Percentiles rank a stretch among this genome's conserved stretches.
These are phyloP conservation scores for Chionomys nivalis DNA, from an alignment of 2,113 vertebrate genomes.

Conservation along the genomic window DNA sequence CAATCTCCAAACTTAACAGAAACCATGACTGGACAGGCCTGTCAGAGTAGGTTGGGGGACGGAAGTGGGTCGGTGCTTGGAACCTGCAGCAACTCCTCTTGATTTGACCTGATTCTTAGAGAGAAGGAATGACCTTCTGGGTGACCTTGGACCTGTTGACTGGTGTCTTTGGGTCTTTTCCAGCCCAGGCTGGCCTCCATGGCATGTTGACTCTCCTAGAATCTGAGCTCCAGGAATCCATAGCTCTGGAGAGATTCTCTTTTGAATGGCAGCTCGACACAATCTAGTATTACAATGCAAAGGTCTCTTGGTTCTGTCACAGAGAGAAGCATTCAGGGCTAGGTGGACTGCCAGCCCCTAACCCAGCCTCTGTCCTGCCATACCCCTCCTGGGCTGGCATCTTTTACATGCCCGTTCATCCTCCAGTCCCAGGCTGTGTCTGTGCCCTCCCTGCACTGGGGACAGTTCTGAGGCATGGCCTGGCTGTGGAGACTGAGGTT, in stretches of 20 bases:
- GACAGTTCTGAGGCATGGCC: background rate
- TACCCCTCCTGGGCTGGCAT: too few species aligned
- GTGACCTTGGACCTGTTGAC: too few species aligned
- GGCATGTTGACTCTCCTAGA: accelerated
- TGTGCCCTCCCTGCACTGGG: accelerated
- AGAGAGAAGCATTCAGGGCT: background rate
- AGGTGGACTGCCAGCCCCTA: too few species aligned
- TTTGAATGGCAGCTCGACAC: background rate
- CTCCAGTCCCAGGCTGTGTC: background rate
- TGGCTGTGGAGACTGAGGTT: accelerated
- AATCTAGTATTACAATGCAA: accelerated
- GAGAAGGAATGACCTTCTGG: background rate
- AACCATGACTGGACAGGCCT: background rate
- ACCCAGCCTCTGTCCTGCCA: background rate
- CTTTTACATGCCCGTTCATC: accelerated
- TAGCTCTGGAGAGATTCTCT: background rate
- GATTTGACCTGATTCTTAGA: background rate
- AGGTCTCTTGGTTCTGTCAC: accelerated
- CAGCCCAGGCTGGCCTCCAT: accelerated
- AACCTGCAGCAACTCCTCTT: accelerated
- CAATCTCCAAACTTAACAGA: accelerated
- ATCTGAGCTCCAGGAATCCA: accelerated
- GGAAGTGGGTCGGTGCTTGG: too few species aligned
- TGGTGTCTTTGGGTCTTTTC: accelerated
- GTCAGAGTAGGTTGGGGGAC: too few species aligned